Evolutionary conservation across 2,797 vertebrate genomes (phyloP), one percentile per base, ranked within the genome.

Genomic region (Coendou prehensilis): DNA sequence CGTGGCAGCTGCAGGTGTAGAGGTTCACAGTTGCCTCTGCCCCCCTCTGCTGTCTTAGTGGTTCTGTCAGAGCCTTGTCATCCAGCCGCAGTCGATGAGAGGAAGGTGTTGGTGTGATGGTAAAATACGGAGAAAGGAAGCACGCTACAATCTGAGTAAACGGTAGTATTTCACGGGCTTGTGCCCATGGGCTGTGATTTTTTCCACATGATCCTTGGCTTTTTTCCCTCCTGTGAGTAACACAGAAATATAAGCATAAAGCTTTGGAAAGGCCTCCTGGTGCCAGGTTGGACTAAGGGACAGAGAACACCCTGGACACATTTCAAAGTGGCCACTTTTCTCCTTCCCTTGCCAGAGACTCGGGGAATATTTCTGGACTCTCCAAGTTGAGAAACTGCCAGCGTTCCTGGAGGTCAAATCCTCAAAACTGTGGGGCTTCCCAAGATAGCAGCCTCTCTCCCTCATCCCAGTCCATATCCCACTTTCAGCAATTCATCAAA

Each of bases 371-470:
- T 71, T 20, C 15, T 61, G n/a, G 47, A 28, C 45, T 61, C 59
- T 83, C 63, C 1, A 1, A 7, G 6, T 0, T 26, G 4, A n/a
- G 30, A 80, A 28, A 3, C 5, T 18, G 73, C 17, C 52, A 26
- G 22, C 18, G 0, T 23, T 73, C 26, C 37, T 85, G 23, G 22
- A 54, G 14, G 41, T 17, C 22, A 75, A 61, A 28, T 18, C 18
- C 22, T 41, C n/a, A 37, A 64, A 56, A 22, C 50, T 0, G 0
- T 10, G 37, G 4, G 9, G 0, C 11, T 9, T 2, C 78, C 22
- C 4, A 15, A 26, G n/a, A 6, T 13, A 0, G 2, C 5, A 26
- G 3, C 14, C 57, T 20, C 69, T 28, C 50, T 5, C 18, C 0
- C 28, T 33, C 23, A 3, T 2, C 23, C 63, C 50, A 2, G 1